These are phyloP conservation scores for Sicus ferrugineus DNA, from an alignment of 2,888 invertebrate species.

Conservation along the genomic window DNA sequence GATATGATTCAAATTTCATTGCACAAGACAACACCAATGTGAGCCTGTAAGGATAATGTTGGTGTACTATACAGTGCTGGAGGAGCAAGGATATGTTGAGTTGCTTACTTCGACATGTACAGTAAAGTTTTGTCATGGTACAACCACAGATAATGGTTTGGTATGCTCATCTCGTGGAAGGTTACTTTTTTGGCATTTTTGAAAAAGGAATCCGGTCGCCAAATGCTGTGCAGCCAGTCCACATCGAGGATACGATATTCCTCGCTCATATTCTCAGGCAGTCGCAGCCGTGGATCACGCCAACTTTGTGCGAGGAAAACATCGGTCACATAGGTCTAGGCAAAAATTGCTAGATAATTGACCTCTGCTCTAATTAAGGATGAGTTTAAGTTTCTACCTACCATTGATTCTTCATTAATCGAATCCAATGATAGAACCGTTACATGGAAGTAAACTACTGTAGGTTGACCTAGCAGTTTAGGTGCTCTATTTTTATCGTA, in stretches of 20 bases:
- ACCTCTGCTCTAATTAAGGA: background rate
- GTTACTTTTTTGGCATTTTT: constrained; percentile 94
- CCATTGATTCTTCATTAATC: constrained; percentile 95
- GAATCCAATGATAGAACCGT: constrained; percentile 90
- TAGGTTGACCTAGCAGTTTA: constrained; percentile 84
- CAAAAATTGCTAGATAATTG: constrained; percentile 16
- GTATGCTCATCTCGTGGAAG: constrained; percentile 94
- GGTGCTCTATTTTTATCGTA: constrained; percentile 92
- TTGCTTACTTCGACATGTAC: constrained; percentile 88
- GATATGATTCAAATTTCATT: constrained; percentile 93
- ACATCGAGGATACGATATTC: constrained; percentile 89
- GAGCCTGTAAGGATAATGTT: too few species aligned
- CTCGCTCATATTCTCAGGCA: constrained; percentile 94
- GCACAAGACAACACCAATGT: constrained; percentile 90
- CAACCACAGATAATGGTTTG: constrained; percentile 90
- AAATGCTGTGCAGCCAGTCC: constrained; percentile 88
- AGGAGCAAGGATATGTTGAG: too few species aligned
- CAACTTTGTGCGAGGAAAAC: constrained; percentile 93
- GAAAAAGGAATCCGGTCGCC: constrained; percentile 93
- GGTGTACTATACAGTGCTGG: too few species aligned
- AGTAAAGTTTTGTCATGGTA: constrained; percentile 90
- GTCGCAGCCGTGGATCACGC: constrained; percentile 85
- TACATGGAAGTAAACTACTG: constrained; percentile 89
- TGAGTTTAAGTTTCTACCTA: constrained; percentile 34
- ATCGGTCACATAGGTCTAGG: constrained; percentile 90